phyloP scores from a whole-genome alignment of 2,888 invertebrate genomes.

The Emmelina monodactyla region DNA sequence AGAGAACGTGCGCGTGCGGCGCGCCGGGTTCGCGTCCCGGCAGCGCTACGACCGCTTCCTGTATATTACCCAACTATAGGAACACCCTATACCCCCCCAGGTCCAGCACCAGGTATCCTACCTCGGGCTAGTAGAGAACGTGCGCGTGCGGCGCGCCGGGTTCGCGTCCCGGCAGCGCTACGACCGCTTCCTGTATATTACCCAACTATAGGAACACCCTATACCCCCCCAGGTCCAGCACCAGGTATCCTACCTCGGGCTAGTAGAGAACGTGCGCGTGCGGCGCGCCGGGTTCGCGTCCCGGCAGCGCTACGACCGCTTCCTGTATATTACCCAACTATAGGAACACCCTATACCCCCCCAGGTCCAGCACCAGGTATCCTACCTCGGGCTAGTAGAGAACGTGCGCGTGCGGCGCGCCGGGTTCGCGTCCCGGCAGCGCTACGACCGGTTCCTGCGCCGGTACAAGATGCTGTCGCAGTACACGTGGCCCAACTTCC shows the following conservation, averaged over 20 bases:
- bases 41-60: slow-evolving; percentile 94
- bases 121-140: slow-evolving; percentile 93
- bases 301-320: slow-evolving; percentile 91
- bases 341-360: neutral
- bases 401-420: slow-evolving; percentile 95
- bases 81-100: slow-evolving; percentile 19
- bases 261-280: slow-evolving; percentile 95
- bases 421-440: slow-evolving; percentile 95
- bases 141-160: slow-evolving; percentile 93
- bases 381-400: slow-evolving; percentile 92
- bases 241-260: slow-evolving; percentile 86
- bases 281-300: slow-evolving; percentile 97
- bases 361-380: slow-evolving; percentile 73
- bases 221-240: slow-evolving; percentile 55
- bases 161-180: slow-evolving; percentile 97
- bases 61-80: neutral
- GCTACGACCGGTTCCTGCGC: slow-evolving; percentile 91
- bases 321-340: slow-evolving; percentile 62
- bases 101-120: slow-evolving; percentile 80
- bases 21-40: slow-evolving; percentile 97
- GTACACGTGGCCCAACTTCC: slow-evolving; percentile 97
- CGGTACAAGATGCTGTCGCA: slow-evolving; percentile 97
- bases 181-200: slow-evolving; percentile 92
- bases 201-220: neutral
- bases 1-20: slow-evolving; percentile 93